Percentiles rank a stretch among this genome's conserved stretches.
These are phyloP conservation scores for Lithophane semibrunnea DNA, from an alignment of 2,888 invertebrate genomes.

Conservation along the genomic window DNA sequence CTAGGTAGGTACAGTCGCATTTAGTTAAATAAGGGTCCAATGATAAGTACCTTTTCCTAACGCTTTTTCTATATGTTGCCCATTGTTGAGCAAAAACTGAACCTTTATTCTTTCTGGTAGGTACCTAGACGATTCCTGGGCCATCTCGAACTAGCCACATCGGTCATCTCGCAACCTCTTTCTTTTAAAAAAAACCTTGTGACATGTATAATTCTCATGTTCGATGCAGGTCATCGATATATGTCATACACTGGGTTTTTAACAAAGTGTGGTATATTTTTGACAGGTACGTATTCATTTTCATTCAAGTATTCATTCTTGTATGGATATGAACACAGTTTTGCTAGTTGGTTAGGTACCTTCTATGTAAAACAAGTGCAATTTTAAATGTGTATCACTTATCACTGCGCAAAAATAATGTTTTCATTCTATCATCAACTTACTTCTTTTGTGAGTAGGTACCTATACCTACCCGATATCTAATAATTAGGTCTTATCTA, in stretches of 20 bases:
- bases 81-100: neutral
- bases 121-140: neutral
- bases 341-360: neutral
- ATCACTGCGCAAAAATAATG: neutral
- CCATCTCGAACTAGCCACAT: neutral
- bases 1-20: neutral
- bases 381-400: neutral
- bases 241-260: neutral
- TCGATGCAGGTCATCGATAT: too few relatives aligned
- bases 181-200: neutral
- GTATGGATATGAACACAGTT: neutral
- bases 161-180: neutral
- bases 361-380: neutral
- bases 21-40: neutral
- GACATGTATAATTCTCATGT: neutral
- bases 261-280: neutral
- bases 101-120: neutral
- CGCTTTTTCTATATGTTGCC: neutral
- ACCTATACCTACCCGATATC: neutral
- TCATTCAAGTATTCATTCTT: neutral
- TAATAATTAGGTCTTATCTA: neutral
- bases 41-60: neutral
- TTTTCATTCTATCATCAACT: neutral
- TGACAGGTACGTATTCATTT: neutral
- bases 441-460: neutral